Base-by-base conservation (phyloP, 2,888 invertebrate species). In the Chloroclystis v-ata region DNA sequence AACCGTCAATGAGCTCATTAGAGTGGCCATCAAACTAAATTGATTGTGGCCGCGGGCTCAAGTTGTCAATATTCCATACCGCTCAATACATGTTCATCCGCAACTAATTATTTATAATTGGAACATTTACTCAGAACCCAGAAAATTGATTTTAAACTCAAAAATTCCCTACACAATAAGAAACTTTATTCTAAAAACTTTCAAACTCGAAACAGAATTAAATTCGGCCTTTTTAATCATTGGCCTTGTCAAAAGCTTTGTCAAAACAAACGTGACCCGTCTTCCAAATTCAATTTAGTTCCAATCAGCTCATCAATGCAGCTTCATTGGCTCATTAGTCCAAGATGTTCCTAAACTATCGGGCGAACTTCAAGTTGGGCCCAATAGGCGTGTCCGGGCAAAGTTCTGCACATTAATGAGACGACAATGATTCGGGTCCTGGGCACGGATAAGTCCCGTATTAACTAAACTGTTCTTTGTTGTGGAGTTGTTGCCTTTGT, bases 281-380 rank as follows among this genome's bases (percentile, higher is more conserved):
- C 16, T 28, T 32, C 33, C 26, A 38, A 52, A 52, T 52, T 47
- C 47, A 46, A 54, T 49, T 49, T 25, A 28, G 42, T 32, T 50
- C 39, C 39, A 46, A 43, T 50, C 43, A 35, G 61, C 62, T 64
- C 62, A 67, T 67, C 63, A 68, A 68, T 65, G 58, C 56, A 57
- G 60, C 48, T 49, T 45, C 49, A 44, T 44, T 45, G 60, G 47
- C 64, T 68, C 67, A 70, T 70, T 69, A 69, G 62, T 67, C 62
- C 60, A 61, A 65, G 67, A 70, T 65, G 67, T 63, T 64, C 53
- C 60, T 54, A 56, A 68, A 69, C 67, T 67, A 64, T 66, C 40
- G 58, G 59, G 54, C 49, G 33, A 60, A 59, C 57, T 61, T 45
- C 48, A 59, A 65, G 59, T 62, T 52, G 59, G 63, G 59, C 61